A percentile compares a stretch with the other conserved stretches of the same genome.
Evolutionary conservation across 1,140 invertebrate species (phyloP).

Genomic region (Lysiphlebus fabarum): DNA sequence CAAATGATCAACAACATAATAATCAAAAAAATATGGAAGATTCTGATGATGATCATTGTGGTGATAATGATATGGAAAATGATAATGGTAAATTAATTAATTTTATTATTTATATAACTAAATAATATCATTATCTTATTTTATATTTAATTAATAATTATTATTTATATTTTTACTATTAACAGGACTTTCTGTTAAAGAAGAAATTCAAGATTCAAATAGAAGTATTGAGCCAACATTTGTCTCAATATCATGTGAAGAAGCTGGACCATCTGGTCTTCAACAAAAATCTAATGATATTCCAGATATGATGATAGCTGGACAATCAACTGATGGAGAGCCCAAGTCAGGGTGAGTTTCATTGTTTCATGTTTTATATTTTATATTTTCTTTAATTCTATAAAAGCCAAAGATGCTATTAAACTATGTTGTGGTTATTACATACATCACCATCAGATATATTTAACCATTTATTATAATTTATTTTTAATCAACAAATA

Average conservation of each 20-base stretch:
- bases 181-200: slow-evolving; percentile 50
- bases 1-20: slow-evolving; percentile 43
- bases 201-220: slow-evolving; percentile 48
- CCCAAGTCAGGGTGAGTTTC: slow-evolving; percentile 61
- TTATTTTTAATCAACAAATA: neutral
- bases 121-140: neutral
- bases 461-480: neutral
- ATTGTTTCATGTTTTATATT: slow-evolving; percentile 26
- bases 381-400: slow-evolving; percentile 11
- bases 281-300: slow-evolving; percentile 50
- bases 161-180: neutral
- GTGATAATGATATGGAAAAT: slow-evolving; percentile 52
- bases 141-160: neutral
- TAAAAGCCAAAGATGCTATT: slow-evolving; percentile 45
- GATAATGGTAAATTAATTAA: slow-evolving; percentile 41
- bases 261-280: slow-evolving; percentile 60
- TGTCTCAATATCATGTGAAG: slow-evolving; percentile 53
- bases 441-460: slow-evolving; percentile 35
- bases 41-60: slow-evolving; percentile 45
- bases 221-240: slow-evolving; percentile 51
- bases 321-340: slow-evolving; percentile 43
- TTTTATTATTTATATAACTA: neutral
- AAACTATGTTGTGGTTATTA: slow-evolving; percentile 45
- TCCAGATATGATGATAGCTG: slow-evolving; percentile 42
- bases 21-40: slow-evolving; percentile 45